These are phyloP conservation scores for Catagonus wagneri DNA, from an alignment of 2,113 vertebrate genomes.

Conservation along the genomic window DNA sequence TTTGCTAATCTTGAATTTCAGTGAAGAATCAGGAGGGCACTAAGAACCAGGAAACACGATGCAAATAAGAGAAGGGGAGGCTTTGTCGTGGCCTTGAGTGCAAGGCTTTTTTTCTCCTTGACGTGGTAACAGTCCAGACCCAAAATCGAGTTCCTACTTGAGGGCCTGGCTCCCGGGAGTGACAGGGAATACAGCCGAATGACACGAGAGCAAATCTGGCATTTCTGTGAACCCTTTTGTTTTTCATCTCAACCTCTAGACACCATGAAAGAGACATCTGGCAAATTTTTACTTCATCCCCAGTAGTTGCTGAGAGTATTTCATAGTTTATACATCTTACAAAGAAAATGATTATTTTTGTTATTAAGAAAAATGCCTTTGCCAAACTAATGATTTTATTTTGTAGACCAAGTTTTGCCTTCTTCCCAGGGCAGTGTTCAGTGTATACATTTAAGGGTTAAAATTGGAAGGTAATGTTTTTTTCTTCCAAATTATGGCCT, in stretches of 20 bases:
- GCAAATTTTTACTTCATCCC: not conserved
- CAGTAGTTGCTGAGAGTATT: not conserved
- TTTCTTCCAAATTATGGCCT: not conserved
- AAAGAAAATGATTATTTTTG: not conserved
- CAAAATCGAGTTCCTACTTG: not conserved
- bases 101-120: not conserved
- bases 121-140: not conserved
- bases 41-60: not conserved
- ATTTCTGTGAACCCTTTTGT: not conserved
- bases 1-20: not conserved
- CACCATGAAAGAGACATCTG: not conserved
- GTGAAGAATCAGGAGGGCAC: not conserved
- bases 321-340: not conserved
- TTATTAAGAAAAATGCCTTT: not conserved
- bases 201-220: not conserved
- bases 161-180: not conserved
- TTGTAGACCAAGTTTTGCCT: not conserved
- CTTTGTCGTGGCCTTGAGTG: not conserved
- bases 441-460: not conserved
- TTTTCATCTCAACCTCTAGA: not conserved
- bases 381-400: not conserved
- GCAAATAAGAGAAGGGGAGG: not conserved
- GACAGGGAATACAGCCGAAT: not conserved
- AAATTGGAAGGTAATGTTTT: not conserved
- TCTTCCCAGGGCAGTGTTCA: not conserved